Conservation (phyloP, 1,140 invertebrate species). For the Spodoptera frugiperda region DNA sequence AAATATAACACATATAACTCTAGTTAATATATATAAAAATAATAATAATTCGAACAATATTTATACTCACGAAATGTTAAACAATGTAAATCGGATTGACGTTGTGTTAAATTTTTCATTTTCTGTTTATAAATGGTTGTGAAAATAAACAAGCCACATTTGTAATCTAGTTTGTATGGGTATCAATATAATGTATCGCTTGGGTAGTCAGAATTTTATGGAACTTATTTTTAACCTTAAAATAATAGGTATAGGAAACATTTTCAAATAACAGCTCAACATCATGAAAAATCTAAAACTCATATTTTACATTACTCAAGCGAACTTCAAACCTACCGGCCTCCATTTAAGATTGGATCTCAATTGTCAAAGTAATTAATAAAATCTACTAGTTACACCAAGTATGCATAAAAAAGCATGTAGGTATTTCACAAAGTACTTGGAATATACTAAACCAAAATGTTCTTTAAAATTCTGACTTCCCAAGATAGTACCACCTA, state of each 20-base stretch:
- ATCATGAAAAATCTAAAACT: too few species aligned
- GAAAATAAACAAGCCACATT: slow-evolving; percentile 50
- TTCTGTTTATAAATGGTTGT: slow-evolving; percentile 60
- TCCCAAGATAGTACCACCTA: slow-evolving; percentile 16
- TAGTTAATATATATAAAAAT: slow-evolving; percentile 38
- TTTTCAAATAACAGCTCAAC: too few species aligned
- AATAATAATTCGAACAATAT: slow-evolving; percentile 41
- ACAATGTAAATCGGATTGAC: slow-evolving; percentile 43
- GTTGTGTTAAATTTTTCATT: slow-evolving; percentile 36
- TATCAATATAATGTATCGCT: slow-evolving; percentile 37
- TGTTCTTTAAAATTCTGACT: neutral
- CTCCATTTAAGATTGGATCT: too few species aligned
- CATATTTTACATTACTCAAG: too few species aligned
- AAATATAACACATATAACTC: slow-evolving; percentile 61
- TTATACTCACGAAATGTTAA: slow-evolving; percentile 49
- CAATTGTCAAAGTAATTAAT: too few species aligned
- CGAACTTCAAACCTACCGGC: too few species aligned
- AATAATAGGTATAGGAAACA: too few species aligned
- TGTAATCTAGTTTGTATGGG: slow-evolving; percentile 42
- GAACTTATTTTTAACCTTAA: neutral
- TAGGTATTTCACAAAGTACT: too few species aligned
- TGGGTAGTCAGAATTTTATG: slow-evolving; percentile 7
- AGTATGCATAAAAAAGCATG: too few species aligned
- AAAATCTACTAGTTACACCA: too few species aligned
- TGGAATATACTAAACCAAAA: too few species aligned